These are phyloP conservation scores for Drosophila pseudotalamancana DNA, from an alignment of 2,888 invertebrate genomes.

Conservation along the genomic window DNA sequence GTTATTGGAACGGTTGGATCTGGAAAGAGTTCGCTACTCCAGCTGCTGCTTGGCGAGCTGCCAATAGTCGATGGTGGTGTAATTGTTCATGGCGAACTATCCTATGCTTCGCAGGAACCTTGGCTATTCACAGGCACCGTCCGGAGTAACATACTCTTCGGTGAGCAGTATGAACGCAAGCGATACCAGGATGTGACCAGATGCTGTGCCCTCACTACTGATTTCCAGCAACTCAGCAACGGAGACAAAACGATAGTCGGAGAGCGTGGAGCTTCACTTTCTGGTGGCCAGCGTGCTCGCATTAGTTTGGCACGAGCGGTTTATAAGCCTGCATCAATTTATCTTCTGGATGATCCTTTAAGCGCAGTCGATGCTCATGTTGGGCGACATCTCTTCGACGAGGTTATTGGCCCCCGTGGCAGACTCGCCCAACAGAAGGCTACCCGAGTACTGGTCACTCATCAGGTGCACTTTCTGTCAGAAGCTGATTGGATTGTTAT, in stretches of 20 bases:
- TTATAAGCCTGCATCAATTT: conserved; percentile 90
- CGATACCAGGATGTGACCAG: conserved; percentile 87
- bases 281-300: conserved; percentile 91
- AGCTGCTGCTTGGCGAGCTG: conserved; percentile 87
- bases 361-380: conserved; percentile 92
- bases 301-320: conserved; percentile 90
- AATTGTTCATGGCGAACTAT: conserved; percentile 85
- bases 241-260: conserved; percentile 90
- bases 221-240: conserved; percentile 87
- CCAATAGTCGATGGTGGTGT: conserved; percentile 85
- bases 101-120: conserved; percentile 89
- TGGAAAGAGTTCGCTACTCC: conserved; percentile 88
- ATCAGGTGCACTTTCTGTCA: conserved; percentile 90
- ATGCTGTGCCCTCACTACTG: conserved; percentile 82
- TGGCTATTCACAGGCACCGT: conserved; percentile 89
- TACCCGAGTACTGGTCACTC: conserved; percentile 90
- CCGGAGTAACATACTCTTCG: conserved; percentile 91
- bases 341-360: conserved; percentile 91
- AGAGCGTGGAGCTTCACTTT: conserved; percentile 89
- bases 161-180: conserved; percentile 86
- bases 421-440: conserved; percentile 85
- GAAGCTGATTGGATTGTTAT: conserved; percentile 87
- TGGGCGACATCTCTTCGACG: conserved; percentile 90
- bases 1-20: conserved; percentile 95
- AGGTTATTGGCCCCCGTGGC: conserved; percentile 87